Percentiles rank a stretch among this genome's conserved stretches.
These are phyloP conservation scores for Pocillopora damicornis DNA, from an alignment of 64 coral and sea anemone genomes.

Conservation along the genomic window DNA sequence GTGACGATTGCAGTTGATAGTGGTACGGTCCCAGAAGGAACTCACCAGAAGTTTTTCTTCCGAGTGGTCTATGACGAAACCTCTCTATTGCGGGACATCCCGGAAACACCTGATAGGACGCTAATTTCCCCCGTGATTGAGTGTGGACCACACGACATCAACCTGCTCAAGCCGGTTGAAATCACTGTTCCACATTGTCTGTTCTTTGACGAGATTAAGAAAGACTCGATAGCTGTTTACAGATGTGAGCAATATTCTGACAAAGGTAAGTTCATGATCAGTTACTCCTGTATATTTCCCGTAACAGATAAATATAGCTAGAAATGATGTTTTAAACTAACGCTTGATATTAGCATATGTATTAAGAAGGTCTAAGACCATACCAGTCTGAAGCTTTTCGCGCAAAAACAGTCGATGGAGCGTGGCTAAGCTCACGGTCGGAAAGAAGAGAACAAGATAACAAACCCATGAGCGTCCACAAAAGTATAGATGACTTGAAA, in stretches of 20 bases:
- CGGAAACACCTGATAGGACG: not conserved
- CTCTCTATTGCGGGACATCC: not conserved
- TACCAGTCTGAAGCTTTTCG: too few species aligned
- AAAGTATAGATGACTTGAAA: too few species aligned
- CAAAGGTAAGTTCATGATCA: not conserved
- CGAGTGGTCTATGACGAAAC: constrained; percentile 10
- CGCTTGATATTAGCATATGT: too few species aligned
- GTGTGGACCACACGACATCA: constrained; percentile 11
- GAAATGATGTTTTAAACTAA: too few species aligned
- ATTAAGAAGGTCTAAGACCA: too few species aligned
- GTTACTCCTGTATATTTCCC: not conserved
- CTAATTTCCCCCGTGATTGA: constrained; percentile 23
- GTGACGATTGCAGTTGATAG: not conserved
- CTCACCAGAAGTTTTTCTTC: constrained; percentile 9
- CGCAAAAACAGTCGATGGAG: too few species aligned
- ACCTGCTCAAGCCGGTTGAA: constrained; percentile 3
- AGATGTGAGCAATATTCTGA: not conserved
- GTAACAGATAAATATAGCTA: too few species aligned
- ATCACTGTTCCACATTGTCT: constrained; percentile 30
- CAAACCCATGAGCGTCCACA: too few species aligned
- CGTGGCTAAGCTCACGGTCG: too few species aligned
- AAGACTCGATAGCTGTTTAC: not conserved
- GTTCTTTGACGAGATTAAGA: constrained; percentile 12
- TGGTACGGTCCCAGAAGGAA: not conserved
- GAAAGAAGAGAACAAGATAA: too few species aligned